Evolutionary conservation across 1,140 invertebrate genomes (phyloP), one percentile per base, ranked within the genome.

Genomic region (Trichogramma pretiosum): DNA sequence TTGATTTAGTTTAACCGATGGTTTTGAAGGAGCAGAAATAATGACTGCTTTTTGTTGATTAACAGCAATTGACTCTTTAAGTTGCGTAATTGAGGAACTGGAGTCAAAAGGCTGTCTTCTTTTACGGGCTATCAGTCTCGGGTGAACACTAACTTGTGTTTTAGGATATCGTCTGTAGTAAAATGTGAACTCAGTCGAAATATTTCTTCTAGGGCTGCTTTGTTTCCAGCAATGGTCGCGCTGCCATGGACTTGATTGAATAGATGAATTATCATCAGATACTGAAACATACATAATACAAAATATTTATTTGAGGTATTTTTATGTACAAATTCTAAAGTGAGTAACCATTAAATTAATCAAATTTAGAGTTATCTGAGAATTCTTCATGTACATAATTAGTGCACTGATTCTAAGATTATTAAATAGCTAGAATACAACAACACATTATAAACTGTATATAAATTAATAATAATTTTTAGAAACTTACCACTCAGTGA

Each of bases 201-300:
- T 72, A 62, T 81, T 80, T 26, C 78, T 78, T 46, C 80, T 78
- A 24, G 88, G 87, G 53, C 77, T 72, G 22, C 76, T 71, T 67
- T 90, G 87, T 63, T 90, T 90, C 85, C 86, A 90, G 58, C 82
- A 83, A 64, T 89, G 87, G 67, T 91, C 87, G 52, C 87, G 75
- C 66, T 87, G 84, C 85, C 86, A 89, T 46, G 87, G 87, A 57
- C 86, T 90, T 34, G 87, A 89, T 61, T 89, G 85, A 56, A 89
- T 78, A 26, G 87, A 90, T 57, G 84, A 88, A 70, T 88, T 89
- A 64, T 90, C 87, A 75, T 89, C 87, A 56, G 44, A 46, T 21
- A 51, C 44, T 47, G 18, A 42, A 46, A 39, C 10, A 38, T 24
- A 7, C 7, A n/a, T 5, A n/a, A 7, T 16, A 7, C 24, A 28